phyloP scores from a whole-genome alignment of 2,888 invertebrate species.

The Phymatocera aterrima region DNA sequence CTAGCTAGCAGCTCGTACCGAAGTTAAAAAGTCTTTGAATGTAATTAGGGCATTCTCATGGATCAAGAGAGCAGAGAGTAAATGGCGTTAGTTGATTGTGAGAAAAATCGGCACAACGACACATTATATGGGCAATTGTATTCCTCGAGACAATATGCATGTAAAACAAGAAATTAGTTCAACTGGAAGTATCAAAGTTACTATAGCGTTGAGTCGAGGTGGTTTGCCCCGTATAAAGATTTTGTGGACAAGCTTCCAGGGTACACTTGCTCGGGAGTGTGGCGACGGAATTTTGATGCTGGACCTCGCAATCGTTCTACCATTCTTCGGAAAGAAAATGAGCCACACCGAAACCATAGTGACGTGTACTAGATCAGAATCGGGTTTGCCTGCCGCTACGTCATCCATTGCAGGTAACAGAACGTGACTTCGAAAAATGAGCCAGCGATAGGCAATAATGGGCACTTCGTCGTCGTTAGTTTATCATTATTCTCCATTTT shows the following conservation, averaged over 20 bases:
- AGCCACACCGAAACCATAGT: background rate
- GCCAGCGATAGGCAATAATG: background rate
- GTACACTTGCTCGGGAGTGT: background rate
- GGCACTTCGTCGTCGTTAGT: background rate
- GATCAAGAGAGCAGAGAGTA: background rate
- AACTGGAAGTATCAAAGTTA: no score
- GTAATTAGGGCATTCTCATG: background rate
- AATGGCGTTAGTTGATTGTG: no score
- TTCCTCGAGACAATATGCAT: no score
- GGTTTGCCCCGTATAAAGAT: background rate
- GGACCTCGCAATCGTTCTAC: background rate
- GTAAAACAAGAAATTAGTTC: no score
- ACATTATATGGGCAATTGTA: no score
- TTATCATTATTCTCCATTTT: no score
- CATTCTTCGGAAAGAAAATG: background rate
- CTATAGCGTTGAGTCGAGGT: no score
- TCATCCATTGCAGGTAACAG: background rate
- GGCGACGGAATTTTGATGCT: background rate
- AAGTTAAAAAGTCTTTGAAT: background rate
- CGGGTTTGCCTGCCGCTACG: background rate
- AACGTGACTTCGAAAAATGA: background rate
- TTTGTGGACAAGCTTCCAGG: background rate
- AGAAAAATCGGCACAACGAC: no score
- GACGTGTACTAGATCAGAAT: background rate
- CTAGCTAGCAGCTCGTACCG: background rate